A percentile compares a stretch with the other conserved stretches of the same genome.
These are phyloP conservation scores for Drosophila triauraria DNA, from an alignment of 1,140 invertebrate species.

Conservation along the genomic window DNA sequence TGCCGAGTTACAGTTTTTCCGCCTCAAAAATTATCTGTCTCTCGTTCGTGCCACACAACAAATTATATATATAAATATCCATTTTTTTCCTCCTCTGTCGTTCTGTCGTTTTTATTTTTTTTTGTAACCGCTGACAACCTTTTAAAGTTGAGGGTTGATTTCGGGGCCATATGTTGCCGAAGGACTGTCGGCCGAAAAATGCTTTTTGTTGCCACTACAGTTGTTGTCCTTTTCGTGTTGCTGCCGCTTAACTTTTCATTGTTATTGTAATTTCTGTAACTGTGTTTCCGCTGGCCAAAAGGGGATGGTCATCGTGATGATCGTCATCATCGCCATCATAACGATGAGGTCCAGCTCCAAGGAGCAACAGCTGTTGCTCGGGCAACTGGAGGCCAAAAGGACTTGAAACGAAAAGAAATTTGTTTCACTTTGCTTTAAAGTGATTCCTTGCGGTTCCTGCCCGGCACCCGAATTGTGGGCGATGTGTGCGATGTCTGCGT, in stretches of 20 bases:
- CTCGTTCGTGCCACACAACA: constrained; percentile 7
- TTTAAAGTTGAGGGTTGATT: constrained; percentile 68
- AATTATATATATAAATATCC: constrained; percentile 41
- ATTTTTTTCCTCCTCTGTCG: constrained; percentile 16
- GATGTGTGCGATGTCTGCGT: not conserved
- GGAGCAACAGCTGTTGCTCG: constrained; percentile 74
- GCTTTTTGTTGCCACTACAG: constrained; percentile 54
- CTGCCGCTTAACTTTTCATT: constrained; percentile 80
- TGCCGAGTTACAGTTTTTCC: constrained; percentile 59
- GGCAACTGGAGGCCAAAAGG: constrained; percentile 54
- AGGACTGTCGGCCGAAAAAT: constrained; percentile 42
- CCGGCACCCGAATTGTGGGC: constrained; percentile 16
- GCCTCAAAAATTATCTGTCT: constrained; percentile 47
- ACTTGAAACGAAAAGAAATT: constrained; percentile 57
- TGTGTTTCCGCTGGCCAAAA: constrained; percentile 27
- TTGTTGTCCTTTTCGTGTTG: constrained; percentile 74
- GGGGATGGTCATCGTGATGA: constrained; percentile 30
- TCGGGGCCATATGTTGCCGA: constrained; percentile 70
- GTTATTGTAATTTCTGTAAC: constrained; percentile 79
- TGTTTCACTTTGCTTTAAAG: constrained; percentile 67
- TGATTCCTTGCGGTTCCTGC: constrained; percentile 62
- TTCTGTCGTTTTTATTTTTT: constrained; percentile 23
- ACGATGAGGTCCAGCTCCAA: constrained; percentile 53
- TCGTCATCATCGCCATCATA: constrained; percentile 38
- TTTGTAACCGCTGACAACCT: constrained; percentile 63